Evolutionary conservation across 2,888 invertebrate species (phyloP), one percentile per base, ranked within the genome.

Genomic region (Alsophila aescularia): DNA sequence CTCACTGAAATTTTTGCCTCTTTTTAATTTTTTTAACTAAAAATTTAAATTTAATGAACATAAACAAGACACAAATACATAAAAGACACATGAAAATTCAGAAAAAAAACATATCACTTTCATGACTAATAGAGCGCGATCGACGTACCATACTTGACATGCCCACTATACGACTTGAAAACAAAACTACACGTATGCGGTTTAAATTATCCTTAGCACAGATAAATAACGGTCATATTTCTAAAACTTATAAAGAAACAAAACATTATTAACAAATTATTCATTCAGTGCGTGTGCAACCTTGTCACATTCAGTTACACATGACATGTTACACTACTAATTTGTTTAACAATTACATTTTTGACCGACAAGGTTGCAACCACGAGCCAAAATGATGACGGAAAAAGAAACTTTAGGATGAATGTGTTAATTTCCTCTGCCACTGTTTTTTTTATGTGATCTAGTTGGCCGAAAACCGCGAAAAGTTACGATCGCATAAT

Each of bases 221-320:
- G 21, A 13, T 15, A 2, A 8, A 10, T 56, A 58, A 7, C 31
- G 50, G 24, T 15, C 24, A 35, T 36, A 51, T 47, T 52, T 9
- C 15, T 16, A 1, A 3, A 32, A 31, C 35, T 8, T 6, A 18
- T 34, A 12, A 15, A 2, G 24, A 42, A 57, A 41, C 50, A 47
- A 29, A 52, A 40, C 24, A 24, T 18, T 12, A 43, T 58, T 49
- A 45, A 16, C 13, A 45, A 48, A 51, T 34, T 15, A 44, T 53
- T 42, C 21, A 44, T 53, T 42, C 21, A 44, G 35, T 36, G 50
- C 42, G 39, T 52, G 32, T 42, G 18, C 44, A 58, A 41, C 62
- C 58, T 55, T 60, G 62, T 60, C 57, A 29, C 10, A 42, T 44
- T 52, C 36, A 47, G 57, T 62, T 57, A 58, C 12, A 39, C 8